phyloP scores from a whole-genome alignment of 2,113 vertebrate genomes.

The Gallinago undulata region DNA sequence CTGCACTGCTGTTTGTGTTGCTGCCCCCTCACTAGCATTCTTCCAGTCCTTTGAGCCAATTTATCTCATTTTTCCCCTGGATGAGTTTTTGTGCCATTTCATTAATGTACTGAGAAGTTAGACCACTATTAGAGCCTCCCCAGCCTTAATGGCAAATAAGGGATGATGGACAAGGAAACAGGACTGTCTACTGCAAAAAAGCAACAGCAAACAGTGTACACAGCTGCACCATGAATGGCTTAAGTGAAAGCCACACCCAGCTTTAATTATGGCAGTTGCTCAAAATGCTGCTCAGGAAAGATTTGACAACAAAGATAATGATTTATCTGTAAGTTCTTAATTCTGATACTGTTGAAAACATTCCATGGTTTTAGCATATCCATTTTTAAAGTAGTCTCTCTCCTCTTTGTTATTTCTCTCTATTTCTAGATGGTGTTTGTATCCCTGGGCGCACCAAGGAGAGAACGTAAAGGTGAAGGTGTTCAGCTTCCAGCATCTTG shows the following conservation, averaged over 20 bases:
- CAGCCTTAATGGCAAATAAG: not conserved
- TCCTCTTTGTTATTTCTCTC: not conserved
- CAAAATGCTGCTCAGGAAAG: not conserved
- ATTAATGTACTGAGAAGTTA: not conserved
- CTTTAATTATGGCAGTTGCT: not conserved
- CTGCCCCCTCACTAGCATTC: fast-evolving
- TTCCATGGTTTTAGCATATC: not conserved
- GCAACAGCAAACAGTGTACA: not conserved
- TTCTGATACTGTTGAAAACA: not conserved
- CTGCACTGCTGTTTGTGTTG: not conserved
- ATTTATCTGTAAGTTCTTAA: not conserved
- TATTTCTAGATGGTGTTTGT: slow-evolving; percentile 95
- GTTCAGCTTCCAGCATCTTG: slow-evolving; percentile 98
- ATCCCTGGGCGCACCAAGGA: slow-evolving; percentile 92
- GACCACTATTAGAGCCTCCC: not conserved
- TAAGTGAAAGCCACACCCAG: not conserved
- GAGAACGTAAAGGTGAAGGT: slow-evolving; percentile 95
- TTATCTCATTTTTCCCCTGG: not conserved
- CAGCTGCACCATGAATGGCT: not conserved
- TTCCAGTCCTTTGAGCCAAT: not conserved
- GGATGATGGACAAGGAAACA: not conserved
- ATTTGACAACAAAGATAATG: not conserved
- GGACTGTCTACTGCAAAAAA: not conserved
- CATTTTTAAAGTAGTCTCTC: not conserved
- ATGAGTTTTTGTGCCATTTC: not conserved